Evolutionary conservation across 2,888 invertebrate genomes (phyloP), one percentile per base, ranked within the genome.

Genomic region (Pristionchus fissidentatus): DNA sequence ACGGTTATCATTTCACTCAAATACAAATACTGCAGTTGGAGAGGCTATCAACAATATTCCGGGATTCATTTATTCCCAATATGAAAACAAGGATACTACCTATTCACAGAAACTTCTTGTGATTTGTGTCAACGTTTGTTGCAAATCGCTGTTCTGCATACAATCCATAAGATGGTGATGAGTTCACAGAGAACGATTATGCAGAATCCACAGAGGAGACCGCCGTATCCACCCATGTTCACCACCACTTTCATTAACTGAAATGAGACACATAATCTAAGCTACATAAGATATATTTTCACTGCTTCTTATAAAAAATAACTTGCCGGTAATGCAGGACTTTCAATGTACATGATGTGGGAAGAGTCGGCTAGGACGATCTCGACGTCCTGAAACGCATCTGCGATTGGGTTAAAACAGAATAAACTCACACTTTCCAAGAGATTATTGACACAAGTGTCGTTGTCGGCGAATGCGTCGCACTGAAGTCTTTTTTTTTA

Each of bases 191-290:
- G 32, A 0, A 70, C 70, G 13, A 70, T 70, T 8, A 35, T 38
- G 43, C 70, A 70, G 43, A 70, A 70, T 41, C 38, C 70, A 70
- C 70, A 70, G 70, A 70, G 70, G 43, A 70, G 70, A 70, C 70
- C 70, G 1, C 70, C 70, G 70, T 70, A 70, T 8, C 70, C 70
- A 26, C 70, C 70, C 41, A 70, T 13, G 7, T 43, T 43, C n/a
- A 43, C 43, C 22, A 70, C 41, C n/a, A 70, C 70, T n/a, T 43
- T 70, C 43, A 15, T 70, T 13, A 70, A 43, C 70, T 70, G 70
- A 43, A 70, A 70, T 1, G 22, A 22, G 35, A 15, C 19, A 35
- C 15, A 13, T 8, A n/a, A n/a, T 10, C 1, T 26, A 57, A n/a
- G n/a, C 5, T 52, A n/a, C 52, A 52, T n/a, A 22, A 15, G 3